Conservation (phyloP, 2,797 vertebrate genomes). For the Brotogeris chrysoptera region DNA sequence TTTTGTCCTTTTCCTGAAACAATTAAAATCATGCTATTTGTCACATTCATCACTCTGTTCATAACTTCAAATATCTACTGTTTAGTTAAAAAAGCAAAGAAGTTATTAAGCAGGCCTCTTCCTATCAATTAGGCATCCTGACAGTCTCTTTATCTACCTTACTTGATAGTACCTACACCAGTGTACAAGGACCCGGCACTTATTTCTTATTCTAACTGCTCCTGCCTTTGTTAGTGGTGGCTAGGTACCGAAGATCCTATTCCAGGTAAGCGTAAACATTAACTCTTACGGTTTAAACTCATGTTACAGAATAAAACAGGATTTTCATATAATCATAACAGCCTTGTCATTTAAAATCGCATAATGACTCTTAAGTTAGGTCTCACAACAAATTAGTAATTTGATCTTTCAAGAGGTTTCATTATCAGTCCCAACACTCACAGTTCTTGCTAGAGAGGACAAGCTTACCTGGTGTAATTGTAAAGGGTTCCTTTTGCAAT, state of each 20-base stretch:
- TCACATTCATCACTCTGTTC: not conserved
- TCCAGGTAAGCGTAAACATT: not conserved
- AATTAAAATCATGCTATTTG: not conserved
- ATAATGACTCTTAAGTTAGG: not conserved
- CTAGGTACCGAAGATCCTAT: not conserved
- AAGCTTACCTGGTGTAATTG: slow-evolving; percentile 84
- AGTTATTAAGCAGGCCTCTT: not conserved
- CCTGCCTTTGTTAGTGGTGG: not conserved
- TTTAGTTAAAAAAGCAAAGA: not conserved
- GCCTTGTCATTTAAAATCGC: not conserved
- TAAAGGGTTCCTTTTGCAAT: slow-evolving; percentile 85
- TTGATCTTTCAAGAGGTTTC: not conserved
- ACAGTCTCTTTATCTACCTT: not conserved
- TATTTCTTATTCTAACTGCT: not conserved
- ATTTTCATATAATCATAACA: not conserved
- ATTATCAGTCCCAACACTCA: not conserved
- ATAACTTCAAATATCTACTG: not conserved
- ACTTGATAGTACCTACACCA: not conserved
- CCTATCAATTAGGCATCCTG: not conserved
- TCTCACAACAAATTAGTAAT: not conserved
- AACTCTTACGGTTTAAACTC: not conserved
- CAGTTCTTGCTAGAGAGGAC: not conserved
- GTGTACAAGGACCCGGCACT: not conserved
- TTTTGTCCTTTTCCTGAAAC: slow-evolving; percentile 88
- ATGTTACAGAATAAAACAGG: not conserved